Conservation (phyloP, 1,140 invertebrate species). For the Nasonia longicornis region DNA sequence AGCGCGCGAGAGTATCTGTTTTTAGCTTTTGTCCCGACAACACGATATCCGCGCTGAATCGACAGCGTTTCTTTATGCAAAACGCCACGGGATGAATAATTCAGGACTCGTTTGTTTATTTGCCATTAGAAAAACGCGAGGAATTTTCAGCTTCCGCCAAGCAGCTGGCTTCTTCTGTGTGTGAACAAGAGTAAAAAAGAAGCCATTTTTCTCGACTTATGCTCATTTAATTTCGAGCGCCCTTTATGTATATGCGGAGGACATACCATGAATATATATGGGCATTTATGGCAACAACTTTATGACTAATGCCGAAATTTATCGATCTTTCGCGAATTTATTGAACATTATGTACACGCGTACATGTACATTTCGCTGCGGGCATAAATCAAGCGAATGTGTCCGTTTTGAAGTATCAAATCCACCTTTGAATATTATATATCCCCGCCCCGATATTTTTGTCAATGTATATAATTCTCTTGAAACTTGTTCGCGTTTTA, state of each 20-base stretch:
- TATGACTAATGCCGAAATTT: neutral
- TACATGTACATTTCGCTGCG: neutral
- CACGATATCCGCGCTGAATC: neutral
- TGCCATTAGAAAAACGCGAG: neutral
- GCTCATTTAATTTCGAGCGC: no score
- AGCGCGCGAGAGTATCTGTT: neutral
- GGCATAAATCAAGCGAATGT: neutral
- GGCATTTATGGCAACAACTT: neutral
- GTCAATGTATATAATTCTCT: neutral
- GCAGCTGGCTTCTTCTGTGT: no score
- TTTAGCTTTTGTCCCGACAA: neutral
- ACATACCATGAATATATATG: neutral
- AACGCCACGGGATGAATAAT: neutral
- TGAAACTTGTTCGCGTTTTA: neutral
- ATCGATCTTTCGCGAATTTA: neutral
- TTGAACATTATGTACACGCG: neutral
- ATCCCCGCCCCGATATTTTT: neutral
- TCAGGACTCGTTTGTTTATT: neutral
- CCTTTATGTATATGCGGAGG: no score
- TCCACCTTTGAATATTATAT: neutral
- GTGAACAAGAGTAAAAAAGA: neutral
- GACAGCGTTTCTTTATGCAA: neutral
- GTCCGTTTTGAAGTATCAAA: neutral
- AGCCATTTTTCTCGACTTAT: neutral
- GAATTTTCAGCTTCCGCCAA: neutral